These are phyloP conservation scores for Himalopsyche kuldschensis DNA, from an alignment of 2,888 invertebrate species.

Conservation along the genomic window DNA sequence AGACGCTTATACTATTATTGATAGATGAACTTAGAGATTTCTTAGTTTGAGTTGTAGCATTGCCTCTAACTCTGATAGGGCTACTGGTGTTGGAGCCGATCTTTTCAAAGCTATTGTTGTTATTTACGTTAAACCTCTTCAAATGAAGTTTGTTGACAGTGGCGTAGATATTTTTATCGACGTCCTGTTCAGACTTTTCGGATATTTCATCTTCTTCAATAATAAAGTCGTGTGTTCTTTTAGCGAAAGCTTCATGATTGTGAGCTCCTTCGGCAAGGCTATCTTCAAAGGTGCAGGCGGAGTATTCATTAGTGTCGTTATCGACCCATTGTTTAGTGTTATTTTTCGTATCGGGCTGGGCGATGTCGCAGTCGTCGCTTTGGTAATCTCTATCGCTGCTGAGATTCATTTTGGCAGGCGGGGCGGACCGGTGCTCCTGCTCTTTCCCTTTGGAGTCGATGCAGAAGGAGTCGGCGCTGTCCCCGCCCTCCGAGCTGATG, in stretches of 20 bases:
- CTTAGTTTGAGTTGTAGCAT: constrained; percentile 43
- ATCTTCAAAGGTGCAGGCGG: constrained; percentile 45
- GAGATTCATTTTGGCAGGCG: constrained; percentile 33
- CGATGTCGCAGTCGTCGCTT: constrained; percentile 44
- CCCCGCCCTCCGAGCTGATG: constrained; percentile 62
- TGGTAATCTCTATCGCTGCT: constrained; percentile 45
- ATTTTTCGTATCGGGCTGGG: constrained; percentile 43
- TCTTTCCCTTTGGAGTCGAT: constrained; percentile 44
- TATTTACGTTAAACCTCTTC: constrained; percentile 52
- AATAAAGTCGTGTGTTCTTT: constrained; percentile 54
- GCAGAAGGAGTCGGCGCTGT: constrained; percentile 63
- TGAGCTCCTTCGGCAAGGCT: constrained; percentile 55
- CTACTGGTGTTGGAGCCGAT: constrained; percentile 53
- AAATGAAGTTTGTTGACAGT: constrained; percentile 55
- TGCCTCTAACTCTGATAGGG: constrained; percentile 41
- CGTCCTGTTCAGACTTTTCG: constrained; percentile 52
- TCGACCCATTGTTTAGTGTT: constrained; percentile 42
- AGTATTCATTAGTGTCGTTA: constrained; percentile 38
- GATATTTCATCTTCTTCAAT: constrained; percentile 59
- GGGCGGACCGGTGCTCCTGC: constrained; percentile 42
- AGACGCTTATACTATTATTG: constrained; percentile 59
- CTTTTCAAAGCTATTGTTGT: constrained; percentile 56
- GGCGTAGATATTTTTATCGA: constrained; percentile 54
- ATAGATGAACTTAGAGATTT: constrained; percentile 57
- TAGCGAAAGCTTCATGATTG: constrained; percentile 43